phyloP scores from a whole-genome alignment of 2,888 invertebrate genomes.

The Uropetala carovei region DNA sequence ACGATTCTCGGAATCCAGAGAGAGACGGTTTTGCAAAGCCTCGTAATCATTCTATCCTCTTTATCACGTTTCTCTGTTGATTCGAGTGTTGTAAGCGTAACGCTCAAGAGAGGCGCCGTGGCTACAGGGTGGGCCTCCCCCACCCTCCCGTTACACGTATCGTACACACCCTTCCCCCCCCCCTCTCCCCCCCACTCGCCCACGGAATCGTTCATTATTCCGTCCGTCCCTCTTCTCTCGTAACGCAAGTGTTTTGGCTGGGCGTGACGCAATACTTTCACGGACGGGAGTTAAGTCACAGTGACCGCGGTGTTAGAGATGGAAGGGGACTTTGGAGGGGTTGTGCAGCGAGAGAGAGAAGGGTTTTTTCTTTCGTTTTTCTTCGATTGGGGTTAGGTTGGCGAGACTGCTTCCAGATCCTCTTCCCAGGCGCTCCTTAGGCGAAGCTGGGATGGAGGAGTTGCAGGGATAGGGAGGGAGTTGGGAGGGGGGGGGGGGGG shows the following conservation, averaged over 20 bases:
- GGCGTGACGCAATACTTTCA: constrained; percentile 15
- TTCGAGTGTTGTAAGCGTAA: neutral
- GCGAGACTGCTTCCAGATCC: neutral
- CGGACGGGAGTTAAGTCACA: constrained; percentile 11
- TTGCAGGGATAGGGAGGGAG: neutral
- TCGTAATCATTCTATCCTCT: neutral
- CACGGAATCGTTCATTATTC: constrained; percentile 3
- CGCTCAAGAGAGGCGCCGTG: neutral
- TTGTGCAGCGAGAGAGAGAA: neutral
- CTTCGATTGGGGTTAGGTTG: neutral
- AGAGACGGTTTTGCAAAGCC: neutral
- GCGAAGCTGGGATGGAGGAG: neutral
- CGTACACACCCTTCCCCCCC: neutral
- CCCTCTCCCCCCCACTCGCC: neutral
- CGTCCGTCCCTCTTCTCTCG: neutral
- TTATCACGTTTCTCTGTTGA: constrained; percentile 4
- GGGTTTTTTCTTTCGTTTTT: neutral
- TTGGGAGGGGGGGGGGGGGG: neutral
- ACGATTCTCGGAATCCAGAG: constrained; percentile 27
- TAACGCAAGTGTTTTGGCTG: constrained; percentile 35
- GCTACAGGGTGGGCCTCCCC: constrained; percentile 25
- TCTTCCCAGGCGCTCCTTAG: neutral
- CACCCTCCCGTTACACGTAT: constrained; percentile 44
- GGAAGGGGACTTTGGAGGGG: neutral
- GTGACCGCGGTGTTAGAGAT: neutral